A percentile compares a stretch with the other conserved stretches of the same genome.
These are phyloP conservation scores for Elanoides forficatus DNA, from an alignment of 2,113 vertebrate species.

Conservation along the genomic window DNA sequence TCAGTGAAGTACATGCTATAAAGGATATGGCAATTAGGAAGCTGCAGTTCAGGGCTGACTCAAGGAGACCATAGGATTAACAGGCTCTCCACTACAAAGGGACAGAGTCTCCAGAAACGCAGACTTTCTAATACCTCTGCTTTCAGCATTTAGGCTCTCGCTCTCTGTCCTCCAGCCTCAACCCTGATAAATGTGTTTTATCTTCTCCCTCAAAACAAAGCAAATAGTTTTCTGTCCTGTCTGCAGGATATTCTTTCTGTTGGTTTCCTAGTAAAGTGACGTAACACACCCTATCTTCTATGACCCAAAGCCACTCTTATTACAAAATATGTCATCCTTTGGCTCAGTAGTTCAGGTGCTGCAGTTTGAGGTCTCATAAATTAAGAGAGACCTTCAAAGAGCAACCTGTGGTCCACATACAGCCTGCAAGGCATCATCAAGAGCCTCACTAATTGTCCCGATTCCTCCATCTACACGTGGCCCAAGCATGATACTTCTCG, in stretches of 20 bases:
- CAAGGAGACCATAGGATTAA: neutral
- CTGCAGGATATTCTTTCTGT: neutral
- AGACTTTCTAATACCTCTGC: neutral
- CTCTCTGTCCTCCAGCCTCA: neutral
- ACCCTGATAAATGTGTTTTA: neutral
- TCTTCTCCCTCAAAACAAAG: neutral
- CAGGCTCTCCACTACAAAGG: neutral
- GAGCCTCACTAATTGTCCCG: neutral
- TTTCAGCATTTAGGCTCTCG: neutral
- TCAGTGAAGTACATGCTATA: neutral
- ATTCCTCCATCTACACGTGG: accelerated
- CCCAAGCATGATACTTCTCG: neutral
- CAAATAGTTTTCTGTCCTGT: neutral
- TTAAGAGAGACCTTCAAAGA: neutral
- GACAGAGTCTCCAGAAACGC: neutral
- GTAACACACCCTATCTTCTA: neutral
- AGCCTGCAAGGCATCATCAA: neutral
- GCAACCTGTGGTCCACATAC: too few relatives aligned
- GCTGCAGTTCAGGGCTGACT: neutral
- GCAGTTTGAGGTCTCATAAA: neutral
- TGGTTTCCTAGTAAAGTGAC: neutral
- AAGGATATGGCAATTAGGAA: accelerated
- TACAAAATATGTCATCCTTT: neutral
- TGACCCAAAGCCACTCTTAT: neutral
- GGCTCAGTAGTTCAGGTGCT: neutral